Evolutionary conservation across 1,140 invertebrate genomes (phyloP), one percentile per base, ranked within the genome.

Genomic region (Reticulitermes speratus): DNA sequence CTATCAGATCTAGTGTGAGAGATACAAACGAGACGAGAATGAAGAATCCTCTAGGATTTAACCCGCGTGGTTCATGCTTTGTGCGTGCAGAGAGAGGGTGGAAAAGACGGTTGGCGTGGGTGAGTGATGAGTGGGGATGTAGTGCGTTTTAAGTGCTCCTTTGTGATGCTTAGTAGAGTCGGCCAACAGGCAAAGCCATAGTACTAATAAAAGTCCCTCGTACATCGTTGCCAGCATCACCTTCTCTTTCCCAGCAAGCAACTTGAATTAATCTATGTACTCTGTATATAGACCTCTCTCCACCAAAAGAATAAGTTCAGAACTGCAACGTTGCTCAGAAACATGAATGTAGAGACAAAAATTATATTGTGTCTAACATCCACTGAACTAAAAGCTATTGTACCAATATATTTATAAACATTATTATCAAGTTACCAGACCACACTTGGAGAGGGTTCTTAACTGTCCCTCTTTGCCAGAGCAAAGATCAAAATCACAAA

Each of bases 161-260:
- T 75, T 75, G 65, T 75, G 65, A 75, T 75, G 65, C 65, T 6
- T 65, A 65, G 59, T 65, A 65, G 59, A 75, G 65, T 30, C n/a
- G n/a, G 8, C n/a, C 65, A 75, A 30, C 65, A 75, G 65, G 65
- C 65, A 75, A 38, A 75, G 65, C 65, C 65, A 75, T 75, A n/a
- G n/a, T 75, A 30, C 25, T 75, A 75, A 75, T 75, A 75, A 30
- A 75, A n/a, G 6, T 75, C 65, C 25, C n/a, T 75, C 65, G 25
- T 75, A 55, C 19, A 21, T 5, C 52, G 19, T 55, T 55, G 3
- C 19, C n/a, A 12, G 7, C 25, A 14, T 25, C n/a, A 30, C 65
- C 65, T n/a, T 75, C 65, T 75, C n/a, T 55, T 21, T 55, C 52
- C 19, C n/a, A 30, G 25, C 59, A n/a, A 7, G 59, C 21, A 65